Conservation (phyloP, 2,888 invertebrate genomes). For the Ochropleura leucogaster region DNA sequence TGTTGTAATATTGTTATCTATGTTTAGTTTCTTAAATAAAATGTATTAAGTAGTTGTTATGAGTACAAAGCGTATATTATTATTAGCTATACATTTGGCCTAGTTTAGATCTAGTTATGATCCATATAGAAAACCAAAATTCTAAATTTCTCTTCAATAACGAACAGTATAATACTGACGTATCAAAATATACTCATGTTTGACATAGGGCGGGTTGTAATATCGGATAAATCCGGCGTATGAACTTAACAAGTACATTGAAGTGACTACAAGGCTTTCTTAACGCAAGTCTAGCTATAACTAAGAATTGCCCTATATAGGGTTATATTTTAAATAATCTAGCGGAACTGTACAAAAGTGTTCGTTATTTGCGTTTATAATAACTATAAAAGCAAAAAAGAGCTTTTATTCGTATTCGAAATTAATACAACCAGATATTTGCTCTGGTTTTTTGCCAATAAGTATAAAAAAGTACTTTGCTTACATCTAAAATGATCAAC, state of each 20-base stretch:
- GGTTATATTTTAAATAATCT: neutral
- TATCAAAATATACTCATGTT: conserved; percentile 50
- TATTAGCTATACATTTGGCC: conserved; percentile 48
- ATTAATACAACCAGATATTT: too few species aligned
- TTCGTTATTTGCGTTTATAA: neutral
- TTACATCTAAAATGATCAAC: neutral
- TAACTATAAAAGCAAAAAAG: neutral
- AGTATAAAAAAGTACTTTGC: neutral
- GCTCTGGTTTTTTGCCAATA: neutral
- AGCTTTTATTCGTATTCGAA: neutral
- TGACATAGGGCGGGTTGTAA: conserved; percentile 31
- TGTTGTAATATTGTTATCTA: conserved; percentile 34
- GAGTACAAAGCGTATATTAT: conserved; percentile 47
- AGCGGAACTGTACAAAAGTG: too few species aligned
- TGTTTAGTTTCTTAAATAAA: conserved; percentile 30
- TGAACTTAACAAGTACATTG: neutral
- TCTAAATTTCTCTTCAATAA: conserved; percentile 34
- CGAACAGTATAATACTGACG: conserved; percentile 57
- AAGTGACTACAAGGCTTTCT: neutral
- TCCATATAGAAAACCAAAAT: conserved; percentile 23
- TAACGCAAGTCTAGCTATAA: too few species aligned
- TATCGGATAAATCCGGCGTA: neutral
- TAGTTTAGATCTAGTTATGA: conserved; percentile 39
- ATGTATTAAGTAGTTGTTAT: conserved; percentile 25
- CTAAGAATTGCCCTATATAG: neutral